Base-by-base conservation (phyloP, 1,140 invertebrate species). In the Lepidurus arcticus region DNA sequence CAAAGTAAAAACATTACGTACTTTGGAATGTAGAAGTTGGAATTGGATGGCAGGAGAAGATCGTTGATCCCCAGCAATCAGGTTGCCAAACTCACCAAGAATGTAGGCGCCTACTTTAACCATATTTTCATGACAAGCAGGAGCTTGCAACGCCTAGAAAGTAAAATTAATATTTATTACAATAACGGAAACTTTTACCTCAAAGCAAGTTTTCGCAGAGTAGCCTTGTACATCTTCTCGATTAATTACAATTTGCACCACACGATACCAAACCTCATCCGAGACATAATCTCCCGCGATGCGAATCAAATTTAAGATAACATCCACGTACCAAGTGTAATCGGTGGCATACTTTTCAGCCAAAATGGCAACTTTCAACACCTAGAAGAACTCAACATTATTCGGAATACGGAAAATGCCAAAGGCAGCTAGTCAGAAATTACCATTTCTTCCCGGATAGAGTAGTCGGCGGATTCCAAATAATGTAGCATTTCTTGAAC, bases 71-170 rank as follows among this genome's bases (percentile, higher is more conserved):
- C 98, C 98, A 81, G 98, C 98, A 84, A 99, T 99, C 34, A 99
- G 89, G 88, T 99, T 99, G 43, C 98, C 98, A 88, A 99, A 99
- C 87, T 99, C 98, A 78, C 98, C 98, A 73, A 99, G 88, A 82
- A 99, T 99, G 82, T 99, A 99, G 42, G 97, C 98, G 76, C 98
- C 98, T 73, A 99, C 98, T 91, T 99, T 99, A 0, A 99, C 98
- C 98, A 99, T 99, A 85, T 99, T 99, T 88, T 99, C 98, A 86
- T 99, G 98, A 85, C 98, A 99, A 75, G 98, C 97, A 42, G 96
- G 96, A 73, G 97, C 96, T 89, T 98, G 96, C 74, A 99, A 86
- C 80, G 97, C 94, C 90, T 93, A 83, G 77, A 83, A 65, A 42
- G 44, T 24, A 42, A 45, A 73, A 78, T 9, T 44, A 80, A n/a